A percentile compares a stretch with the other conserved stretches of the same genome.
Conservation (phyloP, 2,888 invertebrate genomes). For the Leistus spinibarbis region DNA sequence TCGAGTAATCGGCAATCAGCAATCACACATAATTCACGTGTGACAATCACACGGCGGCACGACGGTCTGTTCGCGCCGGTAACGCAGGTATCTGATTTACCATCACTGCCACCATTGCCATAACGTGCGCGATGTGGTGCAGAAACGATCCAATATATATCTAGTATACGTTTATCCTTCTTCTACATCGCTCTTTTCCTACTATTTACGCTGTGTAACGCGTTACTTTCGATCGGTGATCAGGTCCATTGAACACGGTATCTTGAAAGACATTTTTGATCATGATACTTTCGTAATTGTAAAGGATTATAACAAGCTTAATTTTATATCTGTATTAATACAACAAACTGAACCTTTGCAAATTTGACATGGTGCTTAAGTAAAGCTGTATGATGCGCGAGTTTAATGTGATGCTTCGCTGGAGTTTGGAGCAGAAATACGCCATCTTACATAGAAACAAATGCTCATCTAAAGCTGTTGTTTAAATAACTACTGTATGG, state of each 20-base stretch:
- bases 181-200: not conserved
- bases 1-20: conserved; percentile 18
- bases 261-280: not conserved
- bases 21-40: conserved; percentile 22
- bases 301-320: not conserved
- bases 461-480: too few species aligned
- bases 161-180: not conserved
- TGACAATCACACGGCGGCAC: conserved; percentile 9
- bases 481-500: too few species aligned
- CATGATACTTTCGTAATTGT: not conserved
- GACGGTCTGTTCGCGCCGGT: not conserved
- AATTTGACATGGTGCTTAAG: too few species aligned
- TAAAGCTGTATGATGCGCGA: too few species aligned
- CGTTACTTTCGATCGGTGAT: too few species aligned
- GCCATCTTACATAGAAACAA: too few species aligned
- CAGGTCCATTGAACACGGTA: not conserved
- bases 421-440: too few species aligned
- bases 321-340: too few species aligned
- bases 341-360: too few species aligned
- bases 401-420: too few species aligned
- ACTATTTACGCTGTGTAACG: not conserved
- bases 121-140: not conserved
- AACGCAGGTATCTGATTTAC: conserved; percentile 7
- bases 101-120: not conserved
- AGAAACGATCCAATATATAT: not conserved